Base-by-base conservation (phyloP, 2,113 vertebrate genomes). In the Gavialis gangeticus region DNA sequence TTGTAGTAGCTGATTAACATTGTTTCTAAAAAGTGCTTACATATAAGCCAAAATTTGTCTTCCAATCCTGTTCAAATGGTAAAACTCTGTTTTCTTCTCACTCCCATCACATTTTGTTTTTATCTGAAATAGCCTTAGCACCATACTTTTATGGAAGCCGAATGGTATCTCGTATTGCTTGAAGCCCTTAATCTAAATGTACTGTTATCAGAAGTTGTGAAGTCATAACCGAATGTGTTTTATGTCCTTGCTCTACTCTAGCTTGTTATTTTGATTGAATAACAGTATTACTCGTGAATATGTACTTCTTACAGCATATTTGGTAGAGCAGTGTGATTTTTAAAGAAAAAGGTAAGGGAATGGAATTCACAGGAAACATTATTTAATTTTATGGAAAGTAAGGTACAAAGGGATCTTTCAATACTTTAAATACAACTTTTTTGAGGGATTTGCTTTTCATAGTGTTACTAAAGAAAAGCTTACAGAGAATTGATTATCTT, bases 131-230 rank as follows among this genome's bases (percentile, higher is more conserved):
- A 63, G 17, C 57, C 69, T 75, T 78, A 54, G 76, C 80, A 1
- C 3, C 2, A 58, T 4, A 1, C 0, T 57, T 25, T 77, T 87
- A 22, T 5, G 59, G 2, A 86, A 64, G 30, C 1, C 0, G 80
- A 0, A 4, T 87, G 82, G 2, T 12, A 2, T 67, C 73, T 94
- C 3, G 62, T 5, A 14, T 71, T 11, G 56, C 0, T 1, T 67
- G 4, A 3, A 55, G 3, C 10, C 8, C 4, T 12, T 34, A 46
- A 11, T 60, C 3, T 66, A 79, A 95, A 57, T 21, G 2, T 9
- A 57, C 19, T 82, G 1, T 0, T 2, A 9, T 2, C 4, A 34
- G 12, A 73, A 82, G 3, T 18, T 83, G 67, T 91, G 76, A 16
- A 88, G 8, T 11, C 71, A 30, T 79, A 62, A 4, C 73, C 80